Base-by-base conservation (phyloP, 2,797 vertebrate species). In the Phataginus tricuspis region DNA sequence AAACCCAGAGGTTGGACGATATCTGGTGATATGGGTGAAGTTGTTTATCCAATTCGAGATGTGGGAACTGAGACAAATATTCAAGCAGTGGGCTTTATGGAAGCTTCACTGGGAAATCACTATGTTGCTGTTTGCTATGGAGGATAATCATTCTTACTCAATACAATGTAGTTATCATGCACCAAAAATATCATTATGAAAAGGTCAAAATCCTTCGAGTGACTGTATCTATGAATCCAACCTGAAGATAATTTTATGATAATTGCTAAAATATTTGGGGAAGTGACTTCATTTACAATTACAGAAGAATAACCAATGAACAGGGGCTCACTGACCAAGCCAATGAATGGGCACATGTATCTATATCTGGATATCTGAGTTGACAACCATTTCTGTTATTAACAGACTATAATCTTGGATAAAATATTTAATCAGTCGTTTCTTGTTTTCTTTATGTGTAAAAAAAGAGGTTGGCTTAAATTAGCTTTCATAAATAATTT, bases 101-200 rank as follows among this genome's bases (percentile, higher is more conserved):
- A 94, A 79, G 83, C 39, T 74, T 89, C 31, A 55, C 1, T 82
- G 51, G 37, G 31, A 92, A 95, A 96, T 42, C 15, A 57, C 2
- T 72, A 4, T 3, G 25, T 66, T 7, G 6, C 42, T 39, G 10
- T 37, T 34, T 63, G 4, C 75, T 64, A 74, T 39, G 4, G 12
- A 92, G 1, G 23, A 21, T 15, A 83, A 88, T 59, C 37, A 83
- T 25, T 86, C 21, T 92, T 79, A 86, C n/a, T 95, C 77, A 91
- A 57, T 0, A 10, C 75, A 14, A 42, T 78, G 23, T 15, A 89
- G 25, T 78, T 93, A 37, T 5, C 79, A 78, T 51, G 27, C 69
- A 94, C 19, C 37, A 68, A 80, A 87, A 12, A 2, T 37, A n/a
- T 55, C 7, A 83, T 83, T 66, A 68, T 63, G 68, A 79, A 95